Conservation (phyloP, 2,797 vertebrate genomes). For the Capromys pilorides region DNA sequence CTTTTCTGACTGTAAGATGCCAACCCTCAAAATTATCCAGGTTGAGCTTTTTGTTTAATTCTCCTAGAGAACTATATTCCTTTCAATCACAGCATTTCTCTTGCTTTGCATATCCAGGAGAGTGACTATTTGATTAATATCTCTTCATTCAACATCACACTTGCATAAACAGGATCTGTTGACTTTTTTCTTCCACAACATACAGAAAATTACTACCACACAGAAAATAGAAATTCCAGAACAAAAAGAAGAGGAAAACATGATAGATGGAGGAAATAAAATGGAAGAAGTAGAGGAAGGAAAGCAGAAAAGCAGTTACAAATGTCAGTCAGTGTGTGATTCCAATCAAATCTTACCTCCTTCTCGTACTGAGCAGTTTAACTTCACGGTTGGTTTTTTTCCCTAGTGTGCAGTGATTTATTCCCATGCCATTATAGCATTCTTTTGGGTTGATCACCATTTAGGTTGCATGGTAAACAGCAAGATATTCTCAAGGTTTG, state of each 20-base stretch:
- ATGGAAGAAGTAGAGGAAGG: neutral
- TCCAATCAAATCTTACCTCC: neutral
- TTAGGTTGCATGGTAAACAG: neutral
- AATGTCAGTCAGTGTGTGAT: neutral
- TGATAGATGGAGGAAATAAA: neutral
- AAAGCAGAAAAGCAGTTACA: neutral
- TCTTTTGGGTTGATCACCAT: constrained; percentile 3
- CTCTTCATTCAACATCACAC: neutral
- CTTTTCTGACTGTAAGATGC: neutral
- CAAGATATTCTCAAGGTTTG: constrained; percentile 4
- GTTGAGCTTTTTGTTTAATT: neutral
- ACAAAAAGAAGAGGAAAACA: neutral
- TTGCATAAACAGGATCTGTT: neutral
- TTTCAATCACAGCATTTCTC: neutral
- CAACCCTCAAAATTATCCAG: neutral
- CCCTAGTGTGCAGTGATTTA: neutral
- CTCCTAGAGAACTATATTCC: neutral
- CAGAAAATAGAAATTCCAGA: neutral
- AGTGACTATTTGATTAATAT: constrained; percentile 18
- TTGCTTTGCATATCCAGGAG: neutral
- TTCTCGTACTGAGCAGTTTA: neutral
- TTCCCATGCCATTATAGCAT: neutral
- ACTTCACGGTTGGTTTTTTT: neutral
- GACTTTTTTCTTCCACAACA: neutral
- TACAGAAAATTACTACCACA: neutral